Percentiles rank a stretch among this genome's conserved stretches.
These are phyloP conservation scores for Otolemur crassicaudatus DNA, from an alignment of 2,797 vertebrate genomes.

Conservation along the genomic window DNA sequence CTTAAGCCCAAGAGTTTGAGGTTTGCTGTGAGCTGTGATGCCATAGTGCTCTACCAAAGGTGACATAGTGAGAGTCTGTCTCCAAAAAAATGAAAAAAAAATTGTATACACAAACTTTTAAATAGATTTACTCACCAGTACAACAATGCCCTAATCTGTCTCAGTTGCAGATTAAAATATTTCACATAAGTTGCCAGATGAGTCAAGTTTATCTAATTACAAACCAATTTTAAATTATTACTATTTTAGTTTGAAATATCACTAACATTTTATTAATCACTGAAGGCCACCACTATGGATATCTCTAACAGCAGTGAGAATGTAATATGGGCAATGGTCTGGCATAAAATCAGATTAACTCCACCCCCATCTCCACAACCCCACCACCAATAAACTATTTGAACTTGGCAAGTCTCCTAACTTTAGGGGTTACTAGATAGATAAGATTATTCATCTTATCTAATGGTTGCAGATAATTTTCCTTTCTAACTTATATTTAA, in stretches of 20 bases:
- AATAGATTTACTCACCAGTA: neutral
- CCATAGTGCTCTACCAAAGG: too few species aligned
- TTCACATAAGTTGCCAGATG: slow-evolving; percentile 3
- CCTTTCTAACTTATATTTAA: slow-evolving; percentile 40
- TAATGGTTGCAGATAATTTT: neutral
- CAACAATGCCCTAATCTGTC: neutral
- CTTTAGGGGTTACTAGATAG: neutral
- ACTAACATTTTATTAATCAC: slow-evolving; percentile 21
- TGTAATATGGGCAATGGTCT: neutral
- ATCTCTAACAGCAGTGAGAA: neutral
- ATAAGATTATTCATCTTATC: neutral
- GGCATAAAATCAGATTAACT: neutral
- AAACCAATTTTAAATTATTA: slow-evolving; percentile 39
- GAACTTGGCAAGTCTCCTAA: neutral
- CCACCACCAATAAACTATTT: neutral
- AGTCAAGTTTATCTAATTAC: neutral
- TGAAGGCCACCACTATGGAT: neutral
- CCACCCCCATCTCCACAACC: neutral
- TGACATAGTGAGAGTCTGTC: too few species aligned
- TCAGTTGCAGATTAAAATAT: slow-evolving; percentile 17
- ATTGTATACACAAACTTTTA: slow-evolving; percentile 1
- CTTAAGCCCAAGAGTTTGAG: too few species aligned
- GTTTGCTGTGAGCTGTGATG: too few species aligned
- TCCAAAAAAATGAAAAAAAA: neutral
- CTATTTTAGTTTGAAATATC: slow-evolving; percentile 42